Conservation (phyloP, 2,113 vertebrate genomes). For the Fregetta grallaria region DNA sequence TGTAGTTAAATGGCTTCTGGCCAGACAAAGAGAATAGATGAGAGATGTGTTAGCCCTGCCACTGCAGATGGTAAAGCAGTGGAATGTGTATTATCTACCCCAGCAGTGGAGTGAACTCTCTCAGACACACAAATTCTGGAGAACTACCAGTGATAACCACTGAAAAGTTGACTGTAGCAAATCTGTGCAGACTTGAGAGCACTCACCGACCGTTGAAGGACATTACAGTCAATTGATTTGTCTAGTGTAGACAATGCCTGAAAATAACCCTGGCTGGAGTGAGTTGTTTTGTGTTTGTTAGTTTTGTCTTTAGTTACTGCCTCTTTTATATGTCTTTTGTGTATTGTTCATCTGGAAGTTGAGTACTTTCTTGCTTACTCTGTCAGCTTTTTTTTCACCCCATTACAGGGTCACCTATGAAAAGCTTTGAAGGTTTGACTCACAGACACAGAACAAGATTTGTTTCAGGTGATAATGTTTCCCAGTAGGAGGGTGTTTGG, state of each 20-base stretch:
- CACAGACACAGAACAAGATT: slow-evolving; percentile 34
- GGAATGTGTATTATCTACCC: background rate
- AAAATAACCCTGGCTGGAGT: background rate
- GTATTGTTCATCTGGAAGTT: slow-evolving; percentile 48
- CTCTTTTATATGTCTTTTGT: slow-evolving; percentile 49
- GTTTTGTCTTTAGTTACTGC: slow-evolving; percentile 42
- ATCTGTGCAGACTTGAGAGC: background rate
- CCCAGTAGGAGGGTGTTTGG: slow-evolving; percentile 21
- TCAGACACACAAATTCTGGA: background rate
- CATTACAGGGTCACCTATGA: slow-evolving; percentile 20
- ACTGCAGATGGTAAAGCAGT: background rate
- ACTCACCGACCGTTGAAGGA: background rate
- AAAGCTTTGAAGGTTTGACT: slow-evolving; percentile 54
- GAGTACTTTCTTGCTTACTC: slow-evolving; percentile 21
- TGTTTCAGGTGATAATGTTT: slow-evolving; percentile 57
- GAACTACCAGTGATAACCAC: background rate
- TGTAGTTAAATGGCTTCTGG: background rate
- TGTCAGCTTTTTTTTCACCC: slow-evolving; percentile 23
- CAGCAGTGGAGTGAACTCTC: background rate
- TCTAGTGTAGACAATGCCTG: background rate
- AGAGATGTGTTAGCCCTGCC: background rate
- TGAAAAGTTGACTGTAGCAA: background rate
- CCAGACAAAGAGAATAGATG: background rate
- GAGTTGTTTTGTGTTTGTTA: background rate
- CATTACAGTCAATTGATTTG: background rate